These are phyloP conservation scores for Sphyrna mokarran DNA, from an alignment of 2,113 vertebrate species.

Conservation along the genomic window DNA sequence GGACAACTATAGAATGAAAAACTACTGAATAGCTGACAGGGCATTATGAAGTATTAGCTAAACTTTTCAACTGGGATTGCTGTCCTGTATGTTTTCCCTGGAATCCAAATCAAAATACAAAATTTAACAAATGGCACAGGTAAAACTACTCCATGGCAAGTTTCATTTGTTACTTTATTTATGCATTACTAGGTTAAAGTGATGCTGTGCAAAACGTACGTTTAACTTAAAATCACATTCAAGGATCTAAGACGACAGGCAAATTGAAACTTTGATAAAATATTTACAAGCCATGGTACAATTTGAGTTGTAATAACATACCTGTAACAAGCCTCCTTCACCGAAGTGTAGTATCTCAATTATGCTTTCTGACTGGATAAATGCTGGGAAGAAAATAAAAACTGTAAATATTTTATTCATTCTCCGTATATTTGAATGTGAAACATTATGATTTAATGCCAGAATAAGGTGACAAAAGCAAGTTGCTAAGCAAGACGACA, in stretches of 20 bases:
- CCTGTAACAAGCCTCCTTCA: conserved; percentile 88
- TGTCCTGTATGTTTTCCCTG: background rate
- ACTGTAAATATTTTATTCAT: conserved; percentile 12
- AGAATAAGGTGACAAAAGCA: background rate
- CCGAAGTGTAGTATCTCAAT: conserved; percentile 95
- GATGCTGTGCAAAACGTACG: too few relatives aligned
- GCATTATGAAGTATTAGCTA: background rate
- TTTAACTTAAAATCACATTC: background rate
- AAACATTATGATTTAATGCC: background rate
- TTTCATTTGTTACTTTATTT: background rate
- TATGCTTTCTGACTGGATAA: conserved; percentile 93
- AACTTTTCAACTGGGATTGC: background rate
- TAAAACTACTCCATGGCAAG: background rate
- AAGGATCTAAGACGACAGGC: background rate
- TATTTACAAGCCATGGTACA: background rate
- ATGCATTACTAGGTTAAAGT: background rate
- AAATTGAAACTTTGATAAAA: background rate
- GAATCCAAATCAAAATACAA: background rate
- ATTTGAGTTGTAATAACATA: conserved; percentile 48
- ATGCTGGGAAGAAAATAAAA: conserved; percentile 64
- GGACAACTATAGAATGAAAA: background rate
- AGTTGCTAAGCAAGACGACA: conserved; percentile 23
- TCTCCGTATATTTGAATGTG: background rate
- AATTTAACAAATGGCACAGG: background rate
- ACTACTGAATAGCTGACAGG: background rate